A percentile compares a stretch with the other conserved stretches of the same genome.
These are phyloP conservation scores for Pseudochirops corinnae DNA, from an alignment of 2,797 vertebrate species.

Conservation along the genomic window DNA sequence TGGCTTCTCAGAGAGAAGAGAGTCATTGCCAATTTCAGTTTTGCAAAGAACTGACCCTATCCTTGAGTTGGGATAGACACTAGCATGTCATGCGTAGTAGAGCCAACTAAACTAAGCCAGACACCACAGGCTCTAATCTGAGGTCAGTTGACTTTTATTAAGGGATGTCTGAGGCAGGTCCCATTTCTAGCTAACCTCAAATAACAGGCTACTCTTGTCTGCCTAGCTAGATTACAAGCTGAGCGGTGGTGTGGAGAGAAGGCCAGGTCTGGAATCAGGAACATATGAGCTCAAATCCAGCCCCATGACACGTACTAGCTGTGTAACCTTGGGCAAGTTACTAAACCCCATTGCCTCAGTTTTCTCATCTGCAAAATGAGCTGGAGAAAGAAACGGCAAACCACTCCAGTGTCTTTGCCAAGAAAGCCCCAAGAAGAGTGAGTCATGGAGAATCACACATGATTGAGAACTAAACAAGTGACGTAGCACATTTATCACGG, in stretches of 20 bases:
- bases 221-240: fast-evolving
- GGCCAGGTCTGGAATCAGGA: background rate
- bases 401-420: background rate
- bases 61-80: background rate
- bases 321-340: background rate
- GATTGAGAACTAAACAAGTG: background rate
- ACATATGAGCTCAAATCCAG: background rate
- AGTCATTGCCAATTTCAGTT: background rate
- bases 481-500: background rate
- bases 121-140: background rate
- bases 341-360: background rate
- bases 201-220: no score
- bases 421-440: background rate
- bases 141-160: background rate
- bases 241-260: background rate
- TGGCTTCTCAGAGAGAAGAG: background rate
- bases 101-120: fast-evolving
- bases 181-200: background rate
- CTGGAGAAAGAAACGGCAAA: background rate
- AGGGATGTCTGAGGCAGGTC: background rate
- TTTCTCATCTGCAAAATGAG: background rate
- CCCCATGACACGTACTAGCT: fast-evolving
- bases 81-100: background rate
- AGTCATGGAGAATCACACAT: background rate
- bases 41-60: background rate